A percentile compares a stretch with the other conserved stretches of the same genome.
Conservation (phyloP, 1,140 invertebrate genomes). For the Sycobia sp. region DNA sequence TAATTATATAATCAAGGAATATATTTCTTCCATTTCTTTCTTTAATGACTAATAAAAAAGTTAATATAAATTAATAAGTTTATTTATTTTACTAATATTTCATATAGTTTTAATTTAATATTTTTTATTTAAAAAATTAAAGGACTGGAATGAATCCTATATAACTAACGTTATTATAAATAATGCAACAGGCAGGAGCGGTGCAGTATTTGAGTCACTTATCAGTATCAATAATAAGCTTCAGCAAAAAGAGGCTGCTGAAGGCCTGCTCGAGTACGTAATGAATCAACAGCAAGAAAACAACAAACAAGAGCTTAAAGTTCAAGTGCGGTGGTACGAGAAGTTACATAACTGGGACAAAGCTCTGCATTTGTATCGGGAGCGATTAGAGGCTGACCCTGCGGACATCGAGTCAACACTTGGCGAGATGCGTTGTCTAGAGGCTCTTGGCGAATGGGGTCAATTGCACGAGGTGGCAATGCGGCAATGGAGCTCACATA, state of each 20-base stretch:
- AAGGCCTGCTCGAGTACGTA: conserved; percentile 88
- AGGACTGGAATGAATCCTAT: too few relatives aligned
- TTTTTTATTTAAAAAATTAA: too few relatives aligned
- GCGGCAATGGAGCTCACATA: conserved; percentile 75
- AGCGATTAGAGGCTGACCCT: conserved; percentile 67
- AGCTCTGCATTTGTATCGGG: conserved; percentile 85
- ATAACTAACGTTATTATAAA: too few relatives aligned
- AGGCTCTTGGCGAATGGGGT: conserved; percentile 96
- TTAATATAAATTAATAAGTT: too few relatives aligned
- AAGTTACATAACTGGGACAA: conserved; percentile 99
- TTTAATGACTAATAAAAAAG: too few relatives aligned
- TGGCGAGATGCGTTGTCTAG: conserved; percentile 95
- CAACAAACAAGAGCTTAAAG: conserved; percentile 69
- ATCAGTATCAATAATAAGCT: conserved; percentile 99
- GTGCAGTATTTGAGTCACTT: conserved; percentile 87
- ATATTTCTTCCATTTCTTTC: too few relatives aligned
- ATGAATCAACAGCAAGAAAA: conserved; percentile 76
- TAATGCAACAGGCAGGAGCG: conserved; percentile 55
- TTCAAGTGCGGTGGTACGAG: conserved; percentile 98
- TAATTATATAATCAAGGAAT: too few relatives aligned
- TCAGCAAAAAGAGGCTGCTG: conserved; percentile 96
- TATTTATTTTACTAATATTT: too few relatives aligned
- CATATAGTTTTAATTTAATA: too few relatives aligned
- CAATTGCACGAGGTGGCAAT: conserved; percentile 80
- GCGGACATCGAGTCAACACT: conserved; percentile 82